A percentile compares a stretch with the other conserved stretches of the same genome.
These are phyloP conservation scores for Hemibagrus guttatus DNA, from an alignment of 2,797 vertebrate genomes.

Conservation along the genomic window DNA sequence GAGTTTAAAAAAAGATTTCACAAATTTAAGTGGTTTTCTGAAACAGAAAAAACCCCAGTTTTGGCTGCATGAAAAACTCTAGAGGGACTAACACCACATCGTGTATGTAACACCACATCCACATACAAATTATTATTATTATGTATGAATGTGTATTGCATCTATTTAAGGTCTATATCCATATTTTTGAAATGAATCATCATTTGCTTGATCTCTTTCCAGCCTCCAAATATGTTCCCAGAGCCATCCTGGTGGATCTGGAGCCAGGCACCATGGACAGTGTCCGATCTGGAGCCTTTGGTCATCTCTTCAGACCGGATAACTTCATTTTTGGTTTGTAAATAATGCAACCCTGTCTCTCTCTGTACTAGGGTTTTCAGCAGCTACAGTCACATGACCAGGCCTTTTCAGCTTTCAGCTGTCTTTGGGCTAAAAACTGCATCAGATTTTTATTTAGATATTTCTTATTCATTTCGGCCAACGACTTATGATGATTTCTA, in stretches of 20 bases:
- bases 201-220: conserved; percentile 17
- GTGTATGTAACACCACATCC: too few species aligned
- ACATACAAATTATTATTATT: not conserved
- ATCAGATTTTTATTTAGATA: too few species aligned
- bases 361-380: not conserved
- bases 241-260: conserved; percentile 54
- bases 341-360: not conserved
- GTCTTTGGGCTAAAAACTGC: not conserved
- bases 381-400: not conserved
- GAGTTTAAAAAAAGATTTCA: too few species aligned
- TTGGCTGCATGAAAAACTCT: too few species aligned
- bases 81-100: too few species aligned
- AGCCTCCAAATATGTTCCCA: conserved; percentile 56
- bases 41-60: too few species aligned
- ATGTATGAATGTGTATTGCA: not conserved
- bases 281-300: conserved; percentile 51
- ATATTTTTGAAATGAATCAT: not conserved
- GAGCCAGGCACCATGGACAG: conserved; percentile 56
- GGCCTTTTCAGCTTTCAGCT: not conserved
- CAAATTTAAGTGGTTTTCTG: too few species aligned
- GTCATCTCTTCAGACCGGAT: conserved; percentile 53
- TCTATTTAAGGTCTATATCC: not conserved
- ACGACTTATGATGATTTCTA: not conserved
- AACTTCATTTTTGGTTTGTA: conserved; percentile 55
- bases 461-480: not conserved